phyloP scores from a whole-genome alignment of 2,888 invertebrate species.

The Quadriops clusia region DNA sequence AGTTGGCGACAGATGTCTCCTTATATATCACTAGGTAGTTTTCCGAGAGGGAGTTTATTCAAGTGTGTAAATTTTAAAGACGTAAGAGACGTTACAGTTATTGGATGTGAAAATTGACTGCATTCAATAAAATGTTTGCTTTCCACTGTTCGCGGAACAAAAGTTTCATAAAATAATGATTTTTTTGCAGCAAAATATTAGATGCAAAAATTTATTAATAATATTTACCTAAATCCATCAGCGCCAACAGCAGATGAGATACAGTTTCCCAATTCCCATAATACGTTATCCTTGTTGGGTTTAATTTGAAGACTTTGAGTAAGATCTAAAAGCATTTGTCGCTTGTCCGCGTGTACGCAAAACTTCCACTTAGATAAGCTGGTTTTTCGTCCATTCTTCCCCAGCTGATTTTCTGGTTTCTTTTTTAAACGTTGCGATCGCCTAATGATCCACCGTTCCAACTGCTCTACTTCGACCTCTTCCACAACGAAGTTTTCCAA shows the following conservation, averaged over 20 bases:
- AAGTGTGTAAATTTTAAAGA: too few relatives aligned
- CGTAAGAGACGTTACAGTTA: too few relatives aligned
- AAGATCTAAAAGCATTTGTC: conserved; percentile 50
- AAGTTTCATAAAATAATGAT: not conserved
- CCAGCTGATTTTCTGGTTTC: conserved; percentile 24
- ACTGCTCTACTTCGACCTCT: conserved; percentile 47
- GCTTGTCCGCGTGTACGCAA: conserved; percentile 52
- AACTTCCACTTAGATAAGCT: conserved; percentile 46
- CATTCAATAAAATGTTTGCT: too few relatives aligned
- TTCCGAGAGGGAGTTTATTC: too few relatives aligned
- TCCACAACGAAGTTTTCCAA: conserved; percentile 53
- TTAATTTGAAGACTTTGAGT: conserved; percentile 48
- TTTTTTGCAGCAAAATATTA: conserved; percentile 1
- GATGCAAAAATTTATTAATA: not conserved
- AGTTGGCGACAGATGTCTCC: too few relatives aligned
- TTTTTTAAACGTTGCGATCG: conserved; percentile 42
- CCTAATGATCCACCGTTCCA: conserved; percentile 55
- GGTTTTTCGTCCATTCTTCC: conserved; percentile 34
- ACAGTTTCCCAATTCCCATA: conserved; percentile 55
- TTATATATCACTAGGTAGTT: too few relatives aligned
- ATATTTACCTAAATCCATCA: conserved; percentile 43
- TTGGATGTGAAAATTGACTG: too few relatives aligned
- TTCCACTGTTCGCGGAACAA: not conserved
- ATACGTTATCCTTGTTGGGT: conserved; percentile 49
- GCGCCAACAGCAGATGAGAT: conserved; percentile 54